These are phyloP conservation scores for Smittia sp. DNA, from an alignment of 2,888 invertebrate genomes.

Conservation along the genomic window DNA sequence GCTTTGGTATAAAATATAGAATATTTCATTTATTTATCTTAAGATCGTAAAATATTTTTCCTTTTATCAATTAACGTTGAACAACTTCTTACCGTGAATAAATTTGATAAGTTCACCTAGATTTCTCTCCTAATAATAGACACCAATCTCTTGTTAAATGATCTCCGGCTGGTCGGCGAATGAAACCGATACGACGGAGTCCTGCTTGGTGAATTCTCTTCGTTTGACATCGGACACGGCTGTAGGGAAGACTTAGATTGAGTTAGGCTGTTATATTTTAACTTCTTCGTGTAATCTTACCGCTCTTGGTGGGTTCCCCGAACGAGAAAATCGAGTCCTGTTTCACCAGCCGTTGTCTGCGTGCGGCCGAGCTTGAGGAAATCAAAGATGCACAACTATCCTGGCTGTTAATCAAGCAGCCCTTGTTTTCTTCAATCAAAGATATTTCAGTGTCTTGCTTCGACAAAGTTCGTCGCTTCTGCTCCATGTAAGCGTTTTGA, in stretches of 20 bases:
- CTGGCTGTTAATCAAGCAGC: constrained; percentile 44
- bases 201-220: constrained; percentile 53
- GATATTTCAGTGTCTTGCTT: constrained; percentile 48
- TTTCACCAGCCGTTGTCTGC: constrained; percentile 53
- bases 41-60: neutral
- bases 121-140: constrained; percentile 23
- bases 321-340: constrained; percentile 54
- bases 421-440: constrained; percentile 45
- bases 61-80: neutral
- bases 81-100: neutral
- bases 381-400: constrained; percentile 47
- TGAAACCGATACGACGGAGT: constrained; percentile 53
- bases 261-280: too few relatives aligned
- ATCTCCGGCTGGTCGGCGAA: constrained; percentile 51
- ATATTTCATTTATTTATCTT: neutral
- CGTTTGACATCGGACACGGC: constrained; percentile 45
- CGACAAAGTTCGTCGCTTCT: constrained; percentile 47
- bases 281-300: constrained; percentile 4
- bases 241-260: neutral
- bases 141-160: constrained; percentile 32
- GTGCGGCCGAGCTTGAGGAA: constrained; percentile 46
- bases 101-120: constrained; percentile 28
- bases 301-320: constrained; percentile 43
- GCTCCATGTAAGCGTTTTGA: constrained; percentile 49
- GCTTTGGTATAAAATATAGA: constrained; percentile 5